Evolutionary conservation across 2,797 vertebrate species (phyloP).

Genomic region (Phoxinus dragarum): DNA sequence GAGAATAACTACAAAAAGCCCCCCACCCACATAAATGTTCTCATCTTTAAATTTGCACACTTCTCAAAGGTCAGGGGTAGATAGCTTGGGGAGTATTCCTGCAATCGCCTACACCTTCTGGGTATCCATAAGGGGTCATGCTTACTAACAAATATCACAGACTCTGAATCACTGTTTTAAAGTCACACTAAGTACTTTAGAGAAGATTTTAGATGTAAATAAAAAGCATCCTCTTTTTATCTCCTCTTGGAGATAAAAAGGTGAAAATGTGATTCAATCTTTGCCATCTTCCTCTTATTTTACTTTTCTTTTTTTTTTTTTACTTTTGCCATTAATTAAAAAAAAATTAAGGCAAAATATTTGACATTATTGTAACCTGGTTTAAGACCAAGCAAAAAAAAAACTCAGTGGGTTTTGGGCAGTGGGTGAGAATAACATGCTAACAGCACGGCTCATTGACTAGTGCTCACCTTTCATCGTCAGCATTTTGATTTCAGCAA

Average conservation of each 20-base stretch:
- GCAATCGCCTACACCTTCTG: constrained; percentile 39
- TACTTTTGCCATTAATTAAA: neutral
- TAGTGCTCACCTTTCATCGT: neutral
- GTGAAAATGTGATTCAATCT: neutral
- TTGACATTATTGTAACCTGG: no score
- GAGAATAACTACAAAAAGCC: constrained; percentile 1
- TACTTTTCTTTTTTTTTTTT: neutral
- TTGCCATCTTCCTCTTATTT: neutral
- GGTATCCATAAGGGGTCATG: constrained; percentile 35
- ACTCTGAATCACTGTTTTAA: constrained; percentile 35
- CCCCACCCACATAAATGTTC: constrained; percentile 36
- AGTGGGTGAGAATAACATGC: neutral
- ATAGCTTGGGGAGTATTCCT: constrained; percentile 15
- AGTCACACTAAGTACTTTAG: neutral
- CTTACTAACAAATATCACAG: constrained; percentile 1
- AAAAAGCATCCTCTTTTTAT: neutral
- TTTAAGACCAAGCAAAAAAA: neutral
- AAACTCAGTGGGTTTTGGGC: no score
- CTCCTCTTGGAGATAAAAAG: neutral
- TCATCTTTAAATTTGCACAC: constrained; percentile 25
- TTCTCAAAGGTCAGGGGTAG: constrained; percentile 41
- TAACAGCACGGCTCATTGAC: no score
- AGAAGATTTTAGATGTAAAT: neutral
- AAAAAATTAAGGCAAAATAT: neutral
- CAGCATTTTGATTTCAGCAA: neutral